phyloP scores from a whole-genome alignment of 2,797 vertebrate genomes.

The Cossypha caffra region DNA sequence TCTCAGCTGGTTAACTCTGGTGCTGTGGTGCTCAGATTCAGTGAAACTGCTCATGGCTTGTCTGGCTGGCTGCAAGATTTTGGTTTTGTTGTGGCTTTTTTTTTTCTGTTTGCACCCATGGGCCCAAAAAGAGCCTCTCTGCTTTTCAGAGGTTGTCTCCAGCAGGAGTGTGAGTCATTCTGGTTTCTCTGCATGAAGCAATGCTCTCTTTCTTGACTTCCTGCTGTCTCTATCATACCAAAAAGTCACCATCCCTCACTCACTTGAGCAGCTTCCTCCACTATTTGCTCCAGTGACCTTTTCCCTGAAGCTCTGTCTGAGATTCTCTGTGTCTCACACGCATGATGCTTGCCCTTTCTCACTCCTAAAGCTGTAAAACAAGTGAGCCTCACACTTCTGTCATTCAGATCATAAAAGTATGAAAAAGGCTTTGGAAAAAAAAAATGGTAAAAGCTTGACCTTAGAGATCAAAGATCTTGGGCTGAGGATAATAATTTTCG shows the following conservation, averaged over 20 bases:
- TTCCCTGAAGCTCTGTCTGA: neutral
- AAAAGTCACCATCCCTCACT: neutral
- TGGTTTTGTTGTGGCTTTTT: neutral
- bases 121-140: neutral
- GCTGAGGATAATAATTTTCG: neutral
- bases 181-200: neutral
- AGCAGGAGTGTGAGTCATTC: fast-evolving
- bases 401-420: neutral
- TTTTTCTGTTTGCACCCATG: neutral
- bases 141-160: neutral
- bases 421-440: neutral
- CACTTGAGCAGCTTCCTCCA: neutral
- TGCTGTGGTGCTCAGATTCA: neutral
- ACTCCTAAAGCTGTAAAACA: neutral
- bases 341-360: neutral
- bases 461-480: neutral
- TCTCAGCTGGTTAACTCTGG: neutral
- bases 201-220: neutral
- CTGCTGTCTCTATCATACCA: neutral
- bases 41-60: neutral
- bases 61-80: neutral
- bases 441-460: neutral
- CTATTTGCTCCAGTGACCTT: neutral
- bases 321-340: neutral
- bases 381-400: neutral